Conservation (phyloP, 2,888 invertebrate species). For the Chirona hameri region DNA sequence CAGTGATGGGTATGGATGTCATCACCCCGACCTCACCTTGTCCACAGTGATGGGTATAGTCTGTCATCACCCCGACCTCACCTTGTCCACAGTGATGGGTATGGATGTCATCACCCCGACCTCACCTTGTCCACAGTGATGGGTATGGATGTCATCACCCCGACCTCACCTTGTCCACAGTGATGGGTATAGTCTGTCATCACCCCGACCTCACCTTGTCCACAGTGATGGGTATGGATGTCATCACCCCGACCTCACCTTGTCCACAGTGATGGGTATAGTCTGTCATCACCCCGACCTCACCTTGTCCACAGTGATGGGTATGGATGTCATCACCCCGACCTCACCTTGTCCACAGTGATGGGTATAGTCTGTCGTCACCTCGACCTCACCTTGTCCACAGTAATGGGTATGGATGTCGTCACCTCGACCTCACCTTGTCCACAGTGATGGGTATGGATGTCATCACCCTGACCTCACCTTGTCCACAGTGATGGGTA, state of each 20-base stretch:
- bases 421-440: background rate
- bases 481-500: background rate
- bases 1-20: slow-evolving; percentile 1
- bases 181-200: background rate
- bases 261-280: background rate
- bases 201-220: background rate
- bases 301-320: background rate
- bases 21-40: background rate
- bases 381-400: background rate
- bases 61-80: background rate
- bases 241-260: background rate
- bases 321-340: background rate
- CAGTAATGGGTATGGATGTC: background rate
- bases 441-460: background rate
- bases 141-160: background rate
- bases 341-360: background rate
- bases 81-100: background rate
- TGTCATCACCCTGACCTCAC: background rate
- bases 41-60: background rate
- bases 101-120: background rate
- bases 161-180: background rate
- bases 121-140: background rate
- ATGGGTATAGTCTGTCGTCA: background rate
- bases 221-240: background rate
- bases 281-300: background rate